phyloP scores from a whole-genome alignment of 2,888 invertebrate species.

The Drosophila formosana region DNA sequence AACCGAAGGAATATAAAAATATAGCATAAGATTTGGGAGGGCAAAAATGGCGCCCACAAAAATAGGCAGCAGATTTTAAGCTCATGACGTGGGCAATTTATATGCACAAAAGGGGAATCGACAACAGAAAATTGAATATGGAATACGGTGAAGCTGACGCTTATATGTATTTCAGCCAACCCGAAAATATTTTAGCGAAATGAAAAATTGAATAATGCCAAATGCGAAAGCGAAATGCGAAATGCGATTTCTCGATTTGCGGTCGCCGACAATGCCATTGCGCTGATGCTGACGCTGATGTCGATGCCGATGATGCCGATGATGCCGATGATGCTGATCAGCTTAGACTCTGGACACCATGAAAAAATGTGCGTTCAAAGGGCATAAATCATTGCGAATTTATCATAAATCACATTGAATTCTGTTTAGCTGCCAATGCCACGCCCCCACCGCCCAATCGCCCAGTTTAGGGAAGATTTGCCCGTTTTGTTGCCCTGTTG shows the following conservation, averaged over 20 bases:
- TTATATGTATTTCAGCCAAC: conserved; percentile 9
- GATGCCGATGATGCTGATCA: conserved; percentile 38
- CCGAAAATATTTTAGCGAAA: conserved; percentile 59
- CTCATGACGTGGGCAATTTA: conserved; percentile 62
- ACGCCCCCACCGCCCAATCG: conserved; percentile 17
- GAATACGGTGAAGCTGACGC: conserved; percentile 5
- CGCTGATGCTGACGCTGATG: conserved; percentile 29
- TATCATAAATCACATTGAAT: conserved; percentile 81
- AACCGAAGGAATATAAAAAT: conserved; percentile 25
- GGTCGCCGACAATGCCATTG: conserved; percentile 44
- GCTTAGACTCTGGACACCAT: conserved; percentile 67
- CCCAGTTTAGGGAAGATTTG: conserved; percentile 9
- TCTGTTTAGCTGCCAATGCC: conserved; percentile 48
- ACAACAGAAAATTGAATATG: conserved; percentile 57
- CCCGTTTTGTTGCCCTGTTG: conserved; percentile 4
- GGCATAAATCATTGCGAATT: conserved; percentile 78
- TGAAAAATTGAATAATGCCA: conserved; percentile 65
- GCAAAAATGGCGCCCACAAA: conserved; percentile 38
- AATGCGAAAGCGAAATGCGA: conserved; percentile 44
- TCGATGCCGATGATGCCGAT: neutral
- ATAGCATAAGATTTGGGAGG: conserved; percentile 12
- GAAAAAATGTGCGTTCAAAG: conserved; percentile 65
- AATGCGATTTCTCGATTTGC: conserved; percentile 57
- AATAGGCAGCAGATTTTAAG: conserved; percentile 69
- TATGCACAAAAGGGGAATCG: conserved; percentile 43